A percentile compares a stretch with the other conserved stretches of the same genome.
Evolutionary conservation across 1,140 invertebrate genomes (phyloP).

Genomic region (Drosophila nasuta): DNA sequence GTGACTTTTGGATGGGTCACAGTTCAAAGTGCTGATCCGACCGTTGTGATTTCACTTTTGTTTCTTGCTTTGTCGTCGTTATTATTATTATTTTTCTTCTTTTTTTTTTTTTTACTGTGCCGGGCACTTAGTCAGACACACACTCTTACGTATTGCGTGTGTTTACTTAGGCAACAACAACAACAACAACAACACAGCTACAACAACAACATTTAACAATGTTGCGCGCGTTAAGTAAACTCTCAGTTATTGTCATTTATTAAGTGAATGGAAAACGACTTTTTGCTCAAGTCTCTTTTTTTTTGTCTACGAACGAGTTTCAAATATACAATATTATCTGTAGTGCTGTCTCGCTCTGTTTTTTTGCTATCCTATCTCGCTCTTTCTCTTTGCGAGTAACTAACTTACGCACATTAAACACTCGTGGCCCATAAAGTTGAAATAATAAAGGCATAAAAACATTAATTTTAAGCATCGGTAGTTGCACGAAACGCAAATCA

Average conservation of each 20-base stretch:
- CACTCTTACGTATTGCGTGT: conserved; percentile 40
- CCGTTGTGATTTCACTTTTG: conserved; percentile 70
- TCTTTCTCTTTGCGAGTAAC: conserved; percentile 9
- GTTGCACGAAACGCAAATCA: conserved; percentile 57
- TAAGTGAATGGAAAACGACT: conserved; percentile 78
- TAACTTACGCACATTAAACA: conserved; percentile 28
- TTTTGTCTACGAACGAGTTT: conserved; percentile 48
- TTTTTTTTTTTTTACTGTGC: conserved; percentile 20
- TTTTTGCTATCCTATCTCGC: conserved; percentile 8
- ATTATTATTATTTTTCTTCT: conserved; percentile 4
- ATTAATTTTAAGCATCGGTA: conserved; percentile 38
- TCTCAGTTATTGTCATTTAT: conserved; percentile 77
- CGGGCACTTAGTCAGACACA: conserved; percentile 49
- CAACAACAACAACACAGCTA: conserved; percentile 52
- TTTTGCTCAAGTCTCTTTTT: conserved; percentile 49
- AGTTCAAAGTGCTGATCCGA: conserved; percentile 65
- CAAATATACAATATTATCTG: conserved; percentile 47
- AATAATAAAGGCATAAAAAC: conserved; percentile 57
- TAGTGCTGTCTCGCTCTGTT: conserved; percentile 10
- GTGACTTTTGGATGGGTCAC: conserved; percentile 16
- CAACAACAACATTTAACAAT: conserved; percentile 67
- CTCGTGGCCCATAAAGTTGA: conserved; percentile 17
- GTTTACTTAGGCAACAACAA: conserved; percentile 50
- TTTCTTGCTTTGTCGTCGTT: background rate
- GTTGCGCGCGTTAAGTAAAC: conserved; percentile 69